Conservation (phyloP, 35 echinoderm and acorn worm genomes). For the Anneissia japonica region DNA sequence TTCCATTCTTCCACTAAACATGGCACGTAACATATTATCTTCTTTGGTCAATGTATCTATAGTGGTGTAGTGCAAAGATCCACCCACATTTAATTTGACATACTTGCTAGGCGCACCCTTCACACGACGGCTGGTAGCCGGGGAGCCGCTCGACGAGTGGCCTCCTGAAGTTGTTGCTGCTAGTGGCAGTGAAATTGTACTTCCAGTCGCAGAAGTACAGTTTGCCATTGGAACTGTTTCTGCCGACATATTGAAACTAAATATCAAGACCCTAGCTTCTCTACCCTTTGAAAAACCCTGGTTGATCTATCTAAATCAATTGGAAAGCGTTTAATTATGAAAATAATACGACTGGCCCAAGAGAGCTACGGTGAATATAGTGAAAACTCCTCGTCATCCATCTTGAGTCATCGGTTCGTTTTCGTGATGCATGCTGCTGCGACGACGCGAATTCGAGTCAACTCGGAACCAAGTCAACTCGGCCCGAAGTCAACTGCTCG, state of each 20-base stretch:
- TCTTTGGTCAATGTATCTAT: constrained; percentile 94
- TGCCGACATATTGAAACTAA: background rate
- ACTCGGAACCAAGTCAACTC: too few relatives aligned
- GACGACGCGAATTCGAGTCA: too few relatives aligned
- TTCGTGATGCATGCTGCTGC: too few relatives aligned
- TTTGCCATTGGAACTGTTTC: background rate
- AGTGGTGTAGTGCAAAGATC: constrained; percentile 89
- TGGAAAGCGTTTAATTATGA: background rate
- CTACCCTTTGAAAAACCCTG: background rate
- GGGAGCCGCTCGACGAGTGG: background rate
- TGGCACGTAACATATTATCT: constrained; percentile 95
- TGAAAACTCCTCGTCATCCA: background rate
- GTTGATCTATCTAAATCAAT: background rate
- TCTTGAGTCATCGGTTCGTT: too few relatives aligned
- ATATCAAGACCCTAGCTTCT: background rate
- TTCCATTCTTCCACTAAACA: constrained; percentile 99
- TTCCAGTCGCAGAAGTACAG: background rate
- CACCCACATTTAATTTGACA: constrained; percentile 96
- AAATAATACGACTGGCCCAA: background rate
- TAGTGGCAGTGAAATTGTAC: background rate
- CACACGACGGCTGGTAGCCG: background rate
- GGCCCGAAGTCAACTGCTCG: too few relatives aligned
- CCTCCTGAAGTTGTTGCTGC: background rate
- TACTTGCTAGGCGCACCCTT: constrained; percentile 88
- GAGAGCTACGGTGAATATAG: background rate